Conservation (phyloP, 1,140 invertebrate genomes). For the Drosophila arizonae region DNA sequence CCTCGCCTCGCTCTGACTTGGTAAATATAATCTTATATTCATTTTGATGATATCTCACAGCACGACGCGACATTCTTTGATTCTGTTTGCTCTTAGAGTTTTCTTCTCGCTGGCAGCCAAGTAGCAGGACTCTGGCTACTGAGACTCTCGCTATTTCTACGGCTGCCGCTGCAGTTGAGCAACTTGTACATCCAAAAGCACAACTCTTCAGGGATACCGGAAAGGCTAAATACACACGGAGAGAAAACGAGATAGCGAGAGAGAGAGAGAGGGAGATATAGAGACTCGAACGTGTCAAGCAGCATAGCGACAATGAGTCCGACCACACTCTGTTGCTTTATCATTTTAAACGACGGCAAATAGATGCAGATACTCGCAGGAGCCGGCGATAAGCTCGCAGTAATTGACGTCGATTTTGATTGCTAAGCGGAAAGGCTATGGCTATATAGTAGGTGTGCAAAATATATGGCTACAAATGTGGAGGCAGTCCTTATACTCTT, state of each 20-base stretch:
- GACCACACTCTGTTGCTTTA: constrained; percentile 44
- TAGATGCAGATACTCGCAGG: constrained; percentile 1
- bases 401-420: not conserved
- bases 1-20: constrained; percentile 19
- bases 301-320: constrained; percentile 5
- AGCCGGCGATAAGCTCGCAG: too few species aligned
- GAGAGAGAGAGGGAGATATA: not conserved
- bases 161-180: constrained; percentile 67
- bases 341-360: constrained; percentile 45
- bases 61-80: constrained; percentile 46
- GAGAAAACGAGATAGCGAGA: not conserved
- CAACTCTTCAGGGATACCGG: constrained; percentile 51
- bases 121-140: constrained; percentile 21
- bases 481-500: too few species aligned
- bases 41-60: constrained; percentile 70
- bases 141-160: constrained; percentile 22
- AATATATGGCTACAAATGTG: too few species aligned
- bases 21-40: constrained; percentile 78
- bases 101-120: constrained; percentile 22
- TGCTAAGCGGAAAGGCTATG: too few species aligned
- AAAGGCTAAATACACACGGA: constrained; percentile 8
- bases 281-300: not conserved
- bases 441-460: too few species aligned
- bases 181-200: constrained; percentile 65
- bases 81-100: constrained; percentile 58